Evolutionary conservation across 2,113 vertebrate genomes (phyloP).

Genomic region (Heteronetta atricapilla): DNA sequence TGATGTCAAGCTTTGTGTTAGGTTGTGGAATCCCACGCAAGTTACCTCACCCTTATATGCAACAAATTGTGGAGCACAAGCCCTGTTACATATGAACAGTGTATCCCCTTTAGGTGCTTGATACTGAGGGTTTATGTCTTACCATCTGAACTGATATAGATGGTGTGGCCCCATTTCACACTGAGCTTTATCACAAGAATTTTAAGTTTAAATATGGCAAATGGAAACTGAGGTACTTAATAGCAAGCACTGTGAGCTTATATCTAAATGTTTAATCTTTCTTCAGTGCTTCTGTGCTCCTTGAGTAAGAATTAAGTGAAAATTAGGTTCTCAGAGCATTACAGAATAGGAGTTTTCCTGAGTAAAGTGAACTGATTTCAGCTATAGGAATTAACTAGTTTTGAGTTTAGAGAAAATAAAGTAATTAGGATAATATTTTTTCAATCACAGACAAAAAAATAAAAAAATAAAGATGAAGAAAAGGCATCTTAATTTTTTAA

Average conservation of each 20-base stretch:
- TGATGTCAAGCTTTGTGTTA: background rate
- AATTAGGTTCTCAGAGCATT: background rate
- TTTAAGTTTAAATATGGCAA: background rate
- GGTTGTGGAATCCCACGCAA: background rate
- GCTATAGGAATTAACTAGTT: background rate
- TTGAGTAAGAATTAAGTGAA: background rate
- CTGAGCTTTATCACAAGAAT: background rate
- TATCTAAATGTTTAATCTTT: background rate
- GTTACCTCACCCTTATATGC: background rate
- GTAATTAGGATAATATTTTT: background rate
- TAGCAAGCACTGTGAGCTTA: background rate
- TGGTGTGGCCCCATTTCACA: background rate
- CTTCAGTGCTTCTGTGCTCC: background rate
- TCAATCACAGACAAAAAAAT: background rate
- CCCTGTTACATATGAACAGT: no score
- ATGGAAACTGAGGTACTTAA: background rate
- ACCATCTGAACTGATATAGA: background rate
- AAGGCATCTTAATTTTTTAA: background rate
- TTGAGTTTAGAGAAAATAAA: background rate
- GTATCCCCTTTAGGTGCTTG: background rate
- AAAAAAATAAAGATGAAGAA: background rate
- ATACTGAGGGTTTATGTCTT: background rate
- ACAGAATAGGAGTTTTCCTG: background rate
- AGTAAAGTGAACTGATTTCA: background rate
- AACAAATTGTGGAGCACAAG: background rate